These are phyloP conservation scores for Lithobates pipiens DNA, from an alignment of 2,797 vertebrate genomes.

Conservation along the genomic window DNA sequence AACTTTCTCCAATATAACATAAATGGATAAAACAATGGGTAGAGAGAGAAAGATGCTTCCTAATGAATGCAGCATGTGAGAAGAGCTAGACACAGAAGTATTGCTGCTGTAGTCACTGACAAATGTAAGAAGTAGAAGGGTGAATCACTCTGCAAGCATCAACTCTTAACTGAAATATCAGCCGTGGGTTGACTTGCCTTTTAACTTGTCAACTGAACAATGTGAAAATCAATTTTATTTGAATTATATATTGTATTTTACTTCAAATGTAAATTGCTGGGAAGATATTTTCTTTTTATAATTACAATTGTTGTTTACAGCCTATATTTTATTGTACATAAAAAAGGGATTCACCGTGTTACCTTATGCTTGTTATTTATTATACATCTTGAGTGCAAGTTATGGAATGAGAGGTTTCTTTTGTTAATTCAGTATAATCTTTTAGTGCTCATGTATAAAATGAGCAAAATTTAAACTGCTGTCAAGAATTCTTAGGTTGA, in stretches of 20 bases:
- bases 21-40: not conserved
- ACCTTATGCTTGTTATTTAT: conserved; percentile 43
- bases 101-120: not conserved
- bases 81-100: no score
- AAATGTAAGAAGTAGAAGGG: not conserved
- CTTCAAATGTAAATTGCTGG: not conserved
- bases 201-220: not conserved
- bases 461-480: conserved; percentile 56
- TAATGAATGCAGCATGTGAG: not conserved
- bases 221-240: conserved; percentile 1
- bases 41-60: not conserved
- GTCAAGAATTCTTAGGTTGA: conserved; percentile 65
- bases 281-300: conserved; percentile 11
- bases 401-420: conserved; percentile 14
- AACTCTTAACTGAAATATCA: not conserved
- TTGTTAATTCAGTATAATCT: conserved; percentile 5
- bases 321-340: conserved; percentile 33
- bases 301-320: conserved; percentile 37
- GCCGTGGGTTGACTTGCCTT: not conserved
- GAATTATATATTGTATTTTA: not conserved
- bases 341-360: conserved; percentile 40
- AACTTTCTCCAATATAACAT: not conserved
- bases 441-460: conserved; percentile 21
- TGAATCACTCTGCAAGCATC: not conserved
- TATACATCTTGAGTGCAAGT: conserved; percentile 15